These are phyloP conservation scores for Tragopan temminckii DNA, from an alignment of 2,797 vertebrate genomes.

Conservation along the genomic window DNA sequence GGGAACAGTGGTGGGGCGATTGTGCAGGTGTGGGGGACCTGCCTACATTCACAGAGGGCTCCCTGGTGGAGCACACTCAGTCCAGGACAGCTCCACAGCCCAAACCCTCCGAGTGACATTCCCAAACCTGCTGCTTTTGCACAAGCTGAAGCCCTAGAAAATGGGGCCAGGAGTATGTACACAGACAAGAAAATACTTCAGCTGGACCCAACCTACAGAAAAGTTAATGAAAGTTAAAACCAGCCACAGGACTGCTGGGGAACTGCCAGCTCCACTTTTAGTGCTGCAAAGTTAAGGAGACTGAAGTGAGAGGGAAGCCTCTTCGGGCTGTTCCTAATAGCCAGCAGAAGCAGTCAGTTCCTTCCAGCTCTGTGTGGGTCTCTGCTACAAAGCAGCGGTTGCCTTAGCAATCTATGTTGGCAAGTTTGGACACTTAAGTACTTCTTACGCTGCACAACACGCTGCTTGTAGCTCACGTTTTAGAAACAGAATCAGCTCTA, in stretches of 20 bases:
- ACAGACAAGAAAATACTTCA: background rate
- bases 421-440: background rate
- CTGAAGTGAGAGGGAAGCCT: background rate
- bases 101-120: background rate
- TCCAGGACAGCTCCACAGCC: fast-evolving
- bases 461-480: background rate
- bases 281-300: background rate
- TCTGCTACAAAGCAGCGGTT: background rate
- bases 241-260: conserved; percentile 23
- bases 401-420: background rate
- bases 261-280: background rate
- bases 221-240: conserved; percentile 16
- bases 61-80: background rate
- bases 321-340: background rate
- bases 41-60: background rate
- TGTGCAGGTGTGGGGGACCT: background rate
- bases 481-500: background rate
- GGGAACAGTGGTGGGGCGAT: background rate
- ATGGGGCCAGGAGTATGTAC: background rate
- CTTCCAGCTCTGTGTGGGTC: background rate
- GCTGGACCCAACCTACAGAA: background rate
- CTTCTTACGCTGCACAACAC: background rate
- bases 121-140: background rate
- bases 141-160: background rate
- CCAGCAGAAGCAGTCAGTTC: background rate